Conservation (phyloP, 2,113 vertebrate species). For the Sceloporus tristichus region DNA sequence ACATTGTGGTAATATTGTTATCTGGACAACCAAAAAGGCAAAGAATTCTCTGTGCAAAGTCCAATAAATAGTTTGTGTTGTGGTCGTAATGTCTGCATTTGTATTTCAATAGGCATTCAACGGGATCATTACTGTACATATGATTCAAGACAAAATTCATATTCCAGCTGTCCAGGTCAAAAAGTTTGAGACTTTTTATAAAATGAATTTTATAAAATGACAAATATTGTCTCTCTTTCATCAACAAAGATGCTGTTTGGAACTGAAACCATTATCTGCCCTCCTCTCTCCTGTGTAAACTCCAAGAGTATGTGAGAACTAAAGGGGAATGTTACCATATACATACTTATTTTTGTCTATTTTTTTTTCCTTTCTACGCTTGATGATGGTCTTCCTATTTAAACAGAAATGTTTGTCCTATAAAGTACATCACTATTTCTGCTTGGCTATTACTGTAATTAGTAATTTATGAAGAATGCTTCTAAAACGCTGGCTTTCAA, state of each 20-base stretch:
- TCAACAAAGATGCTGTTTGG: background rate
- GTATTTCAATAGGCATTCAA: background rate
- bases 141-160: background rate
- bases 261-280: background rate
- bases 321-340: background rate
- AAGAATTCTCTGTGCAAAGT: too few relatives aligned
- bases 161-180: background rate
- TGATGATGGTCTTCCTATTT: background rate
- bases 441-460: background rate
- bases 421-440: background rate
- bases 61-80: background rate
- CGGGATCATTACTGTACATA: background rate
- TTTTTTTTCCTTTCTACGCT: background rate
- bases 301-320: background rate
- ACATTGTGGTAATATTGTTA: too few relatives aligned
- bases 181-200: background rate
- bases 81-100: background rate
- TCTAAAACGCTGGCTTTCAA: background rate
- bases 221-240: background rate
- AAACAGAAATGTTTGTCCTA: background rate
- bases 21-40: too few relatives aligned
- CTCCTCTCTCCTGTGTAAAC: background rate
- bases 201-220: background rate
- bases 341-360: background rate
- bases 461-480: background rate